Conservation (phyloP, 2,797 vertebrate genomes). For the Sebastes reedi region DNA sequence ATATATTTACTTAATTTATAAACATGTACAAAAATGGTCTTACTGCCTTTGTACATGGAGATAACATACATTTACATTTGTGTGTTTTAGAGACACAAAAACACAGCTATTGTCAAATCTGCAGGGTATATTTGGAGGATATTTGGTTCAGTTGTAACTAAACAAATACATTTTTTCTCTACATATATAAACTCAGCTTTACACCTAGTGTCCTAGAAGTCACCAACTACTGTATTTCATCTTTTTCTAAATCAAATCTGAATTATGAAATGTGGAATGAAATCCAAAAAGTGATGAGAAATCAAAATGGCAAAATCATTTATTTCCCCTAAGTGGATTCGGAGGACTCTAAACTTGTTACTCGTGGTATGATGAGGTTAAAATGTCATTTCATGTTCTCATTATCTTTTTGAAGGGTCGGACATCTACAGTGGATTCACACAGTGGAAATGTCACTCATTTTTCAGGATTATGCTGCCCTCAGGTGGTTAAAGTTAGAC, state of each 20-base stretch:
- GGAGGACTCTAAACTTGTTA: not conserved
- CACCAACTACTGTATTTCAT: not conserved
- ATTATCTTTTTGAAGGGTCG: not conserved
- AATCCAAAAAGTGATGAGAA: not conserved
- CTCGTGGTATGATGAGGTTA: not conserved
- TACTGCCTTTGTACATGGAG: not conserved
- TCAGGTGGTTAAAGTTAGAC: conserved; percentile 42
- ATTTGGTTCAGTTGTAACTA: not conserved
- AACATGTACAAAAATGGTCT: too few species aligned
- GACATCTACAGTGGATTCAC: not conserved
- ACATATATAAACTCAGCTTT: not conserved
- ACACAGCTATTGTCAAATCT: not conserved
- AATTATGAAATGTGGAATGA: not conserved
- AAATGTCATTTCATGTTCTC: not conserved
- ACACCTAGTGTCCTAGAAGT: not conserved
- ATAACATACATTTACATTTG: not conserved
- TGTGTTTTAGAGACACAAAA: not conserved
- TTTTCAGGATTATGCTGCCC: conserved; percentile 51
- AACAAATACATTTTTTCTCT: not conserved
- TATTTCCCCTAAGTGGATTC: not conserved
- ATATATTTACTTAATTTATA: not conserved
- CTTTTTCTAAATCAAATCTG: not conserved
- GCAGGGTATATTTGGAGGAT: not conserved
- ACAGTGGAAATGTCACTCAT: not conserved
- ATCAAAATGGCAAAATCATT: not conserved